Evolutionary conservation across 1,140 invertebrate species (phyloP).

Genomic region (Euura lappo): DNA sequence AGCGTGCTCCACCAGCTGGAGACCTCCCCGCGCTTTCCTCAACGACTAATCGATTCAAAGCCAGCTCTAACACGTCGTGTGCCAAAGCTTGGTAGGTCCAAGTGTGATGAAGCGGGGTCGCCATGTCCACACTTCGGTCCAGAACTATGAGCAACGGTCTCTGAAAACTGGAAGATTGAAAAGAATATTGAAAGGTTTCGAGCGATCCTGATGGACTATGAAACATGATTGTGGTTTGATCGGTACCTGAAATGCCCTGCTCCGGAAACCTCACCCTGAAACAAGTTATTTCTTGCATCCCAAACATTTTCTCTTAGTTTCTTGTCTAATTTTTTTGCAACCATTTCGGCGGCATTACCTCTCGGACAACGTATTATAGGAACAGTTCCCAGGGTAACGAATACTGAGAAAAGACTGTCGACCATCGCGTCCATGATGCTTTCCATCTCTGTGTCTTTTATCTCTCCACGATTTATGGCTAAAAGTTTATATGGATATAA

Average conservation of each 20-base stretch:
- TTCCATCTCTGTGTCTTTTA: slow-evolving; percentile 96
- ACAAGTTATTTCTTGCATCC: slow-evolving; percentile 96
- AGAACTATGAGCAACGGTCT: slow-evolving; percentile 91
- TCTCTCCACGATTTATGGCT: slow-evolving; percentile 94
- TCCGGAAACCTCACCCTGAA: slow-evolving; percentile 82
- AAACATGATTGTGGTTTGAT: not conserved
- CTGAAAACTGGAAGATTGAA: slow-evolving; percentile 79
- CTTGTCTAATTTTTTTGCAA: slow-evolving; percentile 96
- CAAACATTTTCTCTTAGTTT: slow-evolving; percentile 96
- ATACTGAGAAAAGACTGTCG: slow-evolving; percentile 96
- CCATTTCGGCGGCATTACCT: slow-evolving; percentile 98
- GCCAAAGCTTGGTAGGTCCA: slow-evolving; percentile 99
- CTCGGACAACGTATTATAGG: slow-evolving; percentile 95
- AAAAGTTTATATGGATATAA: slow-evolving; percentile 38
- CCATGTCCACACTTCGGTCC: slow-evolving; percentile 96
- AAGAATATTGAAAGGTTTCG: not conserved
- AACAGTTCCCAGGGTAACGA: slow-evolving; percentile 93
- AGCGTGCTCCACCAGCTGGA: slow-evolving; percentile 65
- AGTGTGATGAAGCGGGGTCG: slow-evolving; percentile 97
- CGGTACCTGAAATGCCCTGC: slow-evolving; percentile 69
- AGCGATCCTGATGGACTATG: not conserved
- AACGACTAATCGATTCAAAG: slow-evolving; percentile 86
- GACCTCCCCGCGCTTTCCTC: slow-evolving; percentile 71
- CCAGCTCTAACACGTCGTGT: slow-evolving; percentile 92
- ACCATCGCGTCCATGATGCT: slow-evolving; percentile 93